Conservation (phyloP, 2,113 vertebrate species). For the mouse (Mus musculus) region DNA sequence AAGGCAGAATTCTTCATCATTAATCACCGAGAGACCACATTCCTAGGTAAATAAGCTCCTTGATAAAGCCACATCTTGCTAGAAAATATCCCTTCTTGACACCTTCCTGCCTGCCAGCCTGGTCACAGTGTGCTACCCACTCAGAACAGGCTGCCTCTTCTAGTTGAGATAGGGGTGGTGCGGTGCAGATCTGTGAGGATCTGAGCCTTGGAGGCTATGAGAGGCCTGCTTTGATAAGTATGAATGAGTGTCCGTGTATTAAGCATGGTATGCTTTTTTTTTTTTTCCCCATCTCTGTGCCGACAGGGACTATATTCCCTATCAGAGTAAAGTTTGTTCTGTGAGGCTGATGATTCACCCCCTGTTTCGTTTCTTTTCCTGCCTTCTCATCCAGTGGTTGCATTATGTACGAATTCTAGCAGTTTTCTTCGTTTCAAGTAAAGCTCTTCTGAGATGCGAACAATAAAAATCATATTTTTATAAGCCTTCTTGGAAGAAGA, state of each 20-base stretch:
- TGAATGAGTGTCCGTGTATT: slow-evolving; percentile 71
- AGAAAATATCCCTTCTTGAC: slow-evolving; percentile 46
- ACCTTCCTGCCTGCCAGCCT: slow-evolving; percentile 42
- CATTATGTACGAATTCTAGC: slow-evolving; percentile 81
- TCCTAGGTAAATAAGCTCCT: slow-evolving; percentile 46
- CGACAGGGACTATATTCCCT: slow-evolving; percentile 71
- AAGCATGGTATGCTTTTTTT: slow-evolving; percentile 59
- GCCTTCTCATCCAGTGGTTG: slow-evolving; percentile 75
- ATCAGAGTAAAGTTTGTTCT: slow-evolving; percentile 81
- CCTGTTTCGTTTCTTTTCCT: slow-evolving; percentile 66
- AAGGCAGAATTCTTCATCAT: not conserved
- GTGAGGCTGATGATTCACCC: slow-evolving; percentile 83
- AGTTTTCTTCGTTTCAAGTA: slow-evolving; percentile 82
- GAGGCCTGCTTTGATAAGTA: slow-evolving; percentile 40
- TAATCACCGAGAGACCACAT: not conserved
- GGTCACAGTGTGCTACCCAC: not conserved
- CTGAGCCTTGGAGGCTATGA: not conserved
- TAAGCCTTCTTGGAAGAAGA: slow-evolving; percentile 73
- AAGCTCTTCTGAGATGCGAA: slow-evolving; percentile 76
- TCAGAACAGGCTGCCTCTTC: slow-evolving; percentile 26
- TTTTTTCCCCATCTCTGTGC: slow-evolving; percentile 63
- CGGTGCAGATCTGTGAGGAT: slow-evolving; percentile 55
- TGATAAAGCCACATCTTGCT: not conserved
- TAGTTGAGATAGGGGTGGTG: slow-evolving; percentile 42
- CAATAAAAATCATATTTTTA: slow-evolving; percentile 78